Conservation (phyloP, 1,140 invertebrate genomes). For the Oscheius sp. region DNA sequence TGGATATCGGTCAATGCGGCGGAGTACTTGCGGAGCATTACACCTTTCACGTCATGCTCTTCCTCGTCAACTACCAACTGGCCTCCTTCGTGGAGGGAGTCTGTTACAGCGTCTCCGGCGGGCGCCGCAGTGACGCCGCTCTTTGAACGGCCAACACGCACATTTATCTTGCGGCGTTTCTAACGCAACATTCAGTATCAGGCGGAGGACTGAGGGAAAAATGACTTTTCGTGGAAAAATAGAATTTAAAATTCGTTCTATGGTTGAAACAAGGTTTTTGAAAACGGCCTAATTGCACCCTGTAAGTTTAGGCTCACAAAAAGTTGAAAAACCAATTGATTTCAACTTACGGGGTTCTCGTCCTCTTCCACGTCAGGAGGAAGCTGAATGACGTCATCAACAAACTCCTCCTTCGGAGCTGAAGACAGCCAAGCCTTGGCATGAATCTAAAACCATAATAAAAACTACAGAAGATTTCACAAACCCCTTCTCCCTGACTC, state of each 20-base stretch:
- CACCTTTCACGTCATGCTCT: not conserved
- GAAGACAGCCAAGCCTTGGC: not conserved
- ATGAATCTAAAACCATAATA: not conserved
- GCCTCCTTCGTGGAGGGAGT: no score
- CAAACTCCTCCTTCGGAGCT: not conserved
- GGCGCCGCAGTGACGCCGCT: no score
- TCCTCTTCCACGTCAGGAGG: not conserved
- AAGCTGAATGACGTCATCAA: not conserved
- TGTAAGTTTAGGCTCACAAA: no score
- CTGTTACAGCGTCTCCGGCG: no score
- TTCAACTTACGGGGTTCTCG: not conserved
- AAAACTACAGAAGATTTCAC: not conserved
- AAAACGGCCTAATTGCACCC: no score
- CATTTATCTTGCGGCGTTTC: no score
- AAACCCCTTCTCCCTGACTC: not conserved
- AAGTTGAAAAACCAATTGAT: not conserved
- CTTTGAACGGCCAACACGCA: no score
- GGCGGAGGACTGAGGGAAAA: no score
- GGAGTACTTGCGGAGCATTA: not conserved
- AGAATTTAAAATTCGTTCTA: no score
- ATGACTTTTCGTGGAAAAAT: no score
- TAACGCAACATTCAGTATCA: no score
- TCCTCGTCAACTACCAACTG: constrained; percentile 6
- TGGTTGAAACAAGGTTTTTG: no score
- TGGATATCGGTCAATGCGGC: not conserved